Evolutionary conservation across 2,797 vertebrate genomes (phyloP).

Genomic region (Hephaestus fuliginosus): DNA sequence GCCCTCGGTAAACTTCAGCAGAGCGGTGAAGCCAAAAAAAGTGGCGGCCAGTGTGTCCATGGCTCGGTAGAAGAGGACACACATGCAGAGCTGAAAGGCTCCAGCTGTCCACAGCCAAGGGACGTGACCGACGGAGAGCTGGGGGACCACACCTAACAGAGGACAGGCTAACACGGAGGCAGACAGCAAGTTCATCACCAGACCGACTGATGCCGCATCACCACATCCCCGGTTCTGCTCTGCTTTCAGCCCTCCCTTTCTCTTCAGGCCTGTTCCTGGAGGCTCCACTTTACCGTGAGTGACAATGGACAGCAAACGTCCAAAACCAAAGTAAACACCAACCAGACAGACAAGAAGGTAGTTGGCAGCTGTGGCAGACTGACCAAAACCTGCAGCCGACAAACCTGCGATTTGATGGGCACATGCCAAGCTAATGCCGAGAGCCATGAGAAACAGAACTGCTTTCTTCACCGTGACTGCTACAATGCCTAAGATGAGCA

Average conservation of each 20-base stretch:
- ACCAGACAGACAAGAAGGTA: constrained; percentile 87
- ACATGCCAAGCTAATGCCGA: constrained; percentile 84
- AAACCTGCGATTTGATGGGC: constrained; percentile 88
- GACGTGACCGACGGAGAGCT: constrained; percentile 85
- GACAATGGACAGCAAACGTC: constrained; percentile 82
- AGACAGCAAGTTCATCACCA: constrained; percentile 89
- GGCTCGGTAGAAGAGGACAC: constrained; percentile 86
- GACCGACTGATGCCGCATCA: constrained; percentile 63
- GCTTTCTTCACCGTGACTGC: constrained; percentile 80
- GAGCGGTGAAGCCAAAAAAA: constrained; percentile 87
- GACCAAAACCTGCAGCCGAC: constrained; percentile 78
- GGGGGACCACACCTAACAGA: constrained; percentile 85
- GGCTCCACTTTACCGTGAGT: constrained; percentile 75
- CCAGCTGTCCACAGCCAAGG: constrained; percentile 92
- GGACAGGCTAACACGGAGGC: constrained; percentile 88
- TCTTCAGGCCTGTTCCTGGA: constrained; percentile 77
- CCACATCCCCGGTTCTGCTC: constrained; percentile 48
- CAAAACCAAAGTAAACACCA: constrained; percentile 86
- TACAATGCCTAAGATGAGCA: constrained; percentile 83
- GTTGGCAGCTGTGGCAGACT: constrained; percentile 86
- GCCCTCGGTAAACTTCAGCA: constrained; percentile 88
- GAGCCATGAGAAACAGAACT: constrained; percentile 80
- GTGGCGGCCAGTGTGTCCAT: constrained; percentile 86
- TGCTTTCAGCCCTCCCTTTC: constrained; percentile 54
- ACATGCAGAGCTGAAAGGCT: constrained; percentile 86